Conservation (phyloP, 1,140 invertebrate genomes). For the Chrysoperla carnea region DNA sequence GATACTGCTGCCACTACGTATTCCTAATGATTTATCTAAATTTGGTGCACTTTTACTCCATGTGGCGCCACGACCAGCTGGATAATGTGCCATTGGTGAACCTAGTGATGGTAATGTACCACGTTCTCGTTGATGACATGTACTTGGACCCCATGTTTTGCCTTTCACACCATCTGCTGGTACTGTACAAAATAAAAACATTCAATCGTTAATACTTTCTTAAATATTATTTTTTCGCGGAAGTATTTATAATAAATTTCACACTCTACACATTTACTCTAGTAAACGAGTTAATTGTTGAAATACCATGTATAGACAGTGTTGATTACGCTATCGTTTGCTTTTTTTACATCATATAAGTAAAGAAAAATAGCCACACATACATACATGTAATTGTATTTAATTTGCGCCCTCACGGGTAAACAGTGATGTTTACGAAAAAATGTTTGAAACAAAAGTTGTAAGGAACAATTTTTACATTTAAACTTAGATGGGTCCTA, state of each 20-base stretch:
- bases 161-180: slow-evolving; percentile 88
- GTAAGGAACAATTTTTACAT: too few relatives aligned
- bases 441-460: too few relatives aligned
- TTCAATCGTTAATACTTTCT: slow-evolving; percentile 1
- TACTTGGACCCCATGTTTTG: slow-evolving; percentile 94
- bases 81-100: slow-evolving; percentile 19
- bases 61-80: slow-evolving; percentile 20
- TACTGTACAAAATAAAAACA: slow-evolving; percentile 32
- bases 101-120: slow-evolving; percentile 39
- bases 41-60: slow-evolving; percentile 53
- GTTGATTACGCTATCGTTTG: too few relatives aligned
- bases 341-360: too few relatives aligned
- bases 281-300: too few relatives aligned
- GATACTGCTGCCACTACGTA: slow-evolving; percentile 24
- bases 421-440: too few relatives aligned
- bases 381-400: too few relatives aligned
- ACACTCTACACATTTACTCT: not conserved
- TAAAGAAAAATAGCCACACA: too few relatives aligned
- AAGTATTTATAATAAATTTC: not conserved
- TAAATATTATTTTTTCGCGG: too few relatives aligned
- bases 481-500: too few relatives aligned
- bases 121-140: slow-evolving; percentile 75
- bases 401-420: too few relatives aligned
- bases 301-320: too few relatives aligned
- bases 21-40: slow-evolving; percentile 51